Conservation (phyloP, 2,113 vertebrate species). For the Crocuta crocuta region DNA sequence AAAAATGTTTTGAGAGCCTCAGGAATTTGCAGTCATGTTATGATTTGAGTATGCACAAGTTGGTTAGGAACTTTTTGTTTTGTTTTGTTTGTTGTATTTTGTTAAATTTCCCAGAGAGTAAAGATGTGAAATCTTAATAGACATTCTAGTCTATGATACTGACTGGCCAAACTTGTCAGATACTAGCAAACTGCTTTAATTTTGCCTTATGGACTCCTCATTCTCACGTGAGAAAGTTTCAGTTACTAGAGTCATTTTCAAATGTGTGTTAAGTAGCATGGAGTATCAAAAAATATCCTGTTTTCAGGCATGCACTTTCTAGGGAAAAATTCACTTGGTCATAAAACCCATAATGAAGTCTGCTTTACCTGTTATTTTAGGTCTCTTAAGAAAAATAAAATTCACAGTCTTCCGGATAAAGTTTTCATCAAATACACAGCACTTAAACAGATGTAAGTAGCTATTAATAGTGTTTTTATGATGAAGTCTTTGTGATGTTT, state of each 20-base stretch:
- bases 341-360: constrained; percentile 55
- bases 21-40: neutral
- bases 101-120: neutral
- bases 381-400: constrained; percentile 88
- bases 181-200: neutral
- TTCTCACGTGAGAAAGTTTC: neutral
- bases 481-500: neutral
- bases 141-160: neutral
- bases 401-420: constrained; percentile 85
- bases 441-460: constrained; percentile 88
- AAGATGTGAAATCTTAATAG: neutral
- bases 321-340: neutral
- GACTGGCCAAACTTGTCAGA: neutral
- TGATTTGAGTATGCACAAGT: neutral
- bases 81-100: neutral
- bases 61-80: neutral
- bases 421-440: constrained; percentile 86
- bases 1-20: neutral
- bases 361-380: constrained; percentile 76
- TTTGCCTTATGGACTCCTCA: neutral
- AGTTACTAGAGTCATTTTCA: neutral
- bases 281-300: neutral
- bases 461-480: neutral
- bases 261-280: neutral
- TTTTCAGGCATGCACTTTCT: neutral